Percentiles rank a stretch among this genome's conserved stretches.
Conservation (phyloP, 2,797 vertebrate species). For the Channallabes apus region DNA sequence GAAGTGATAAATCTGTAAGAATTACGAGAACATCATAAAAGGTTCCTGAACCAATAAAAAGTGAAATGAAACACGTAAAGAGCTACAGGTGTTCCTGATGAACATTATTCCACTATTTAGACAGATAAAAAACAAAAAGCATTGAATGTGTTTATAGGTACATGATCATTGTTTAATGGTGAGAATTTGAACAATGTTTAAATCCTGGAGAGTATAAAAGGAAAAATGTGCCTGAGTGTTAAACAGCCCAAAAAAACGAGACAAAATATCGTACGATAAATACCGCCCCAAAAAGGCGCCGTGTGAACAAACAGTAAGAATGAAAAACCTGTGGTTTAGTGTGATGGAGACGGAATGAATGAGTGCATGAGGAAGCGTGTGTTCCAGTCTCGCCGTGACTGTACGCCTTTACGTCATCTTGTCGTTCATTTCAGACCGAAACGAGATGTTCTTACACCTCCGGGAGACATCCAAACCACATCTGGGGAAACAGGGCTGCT, state of each 20-base stretch:
- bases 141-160: too few relatives aligned
- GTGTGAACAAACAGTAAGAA: not conserved
- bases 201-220: too few relatives aligned
- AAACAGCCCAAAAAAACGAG: too few relatives aligned
- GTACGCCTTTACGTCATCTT: not conserved
- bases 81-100: not conserved
- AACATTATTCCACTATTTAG: not conserved
- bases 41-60: not conserved
- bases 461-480: slow-evolving; percentile 12
- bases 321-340: not conserved
- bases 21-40: not conserved
- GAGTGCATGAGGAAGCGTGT: not conserved
- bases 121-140: not conserved
- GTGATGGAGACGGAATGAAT: slow-evolving; percentile 14
- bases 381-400: slow-evolving; percentile 5
- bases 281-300: too few relatives aligned
- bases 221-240: too few relatives aligned
- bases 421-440: slow-evolving; percentile 12
- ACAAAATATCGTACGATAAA: too few relatives aligned
- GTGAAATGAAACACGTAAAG: not conserved
- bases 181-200: too few relatives aligned
- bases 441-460: slow-evolving; percentile 32
- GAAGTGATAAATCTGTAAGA: too few relatives aligned
- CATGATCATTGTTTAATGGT: too few relatives aligned
- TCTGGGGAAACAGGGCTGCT: not conserved